Percentiles rank a stretch among this genome's conserved stretches.
These are phyloP conservation scores for Conus canariensis DNA, from an alignment of 2,888 invertebrate species.

Conservation along the genomic window DNA sequence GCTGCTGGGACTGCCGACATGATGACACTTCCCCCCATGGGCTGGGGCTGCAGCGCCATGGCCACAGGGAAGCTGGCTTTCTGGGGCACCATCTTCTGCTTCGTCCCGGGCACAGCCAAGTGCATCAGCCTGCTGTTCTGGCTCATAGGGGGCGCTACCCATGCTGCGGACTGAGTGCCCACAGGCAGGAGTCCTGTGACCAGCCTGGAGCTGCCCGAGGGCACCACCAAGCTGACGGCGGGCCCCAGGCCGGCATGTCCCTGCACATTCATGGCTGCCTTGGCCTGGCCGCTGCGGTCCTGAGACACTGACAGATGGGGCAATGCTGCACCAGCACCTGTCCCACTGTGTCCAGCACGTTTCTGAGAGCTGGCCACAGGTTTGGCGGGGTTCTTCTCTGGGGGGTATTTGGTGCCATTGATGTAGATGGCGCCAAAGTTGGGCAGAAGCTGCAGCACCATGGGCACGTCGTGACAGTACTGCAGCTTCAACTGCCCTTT, in stretches of 20 bases:
- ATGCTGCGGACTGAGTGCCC: neutral
- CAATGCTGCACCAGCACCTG: neutral
- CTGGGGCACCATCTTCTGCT: neutral
- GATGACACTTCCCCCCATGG: constrained; percentile 25
- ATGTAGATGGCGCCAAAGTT: constrained; percentile 67
- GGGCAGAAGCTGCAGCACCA: constrained; percentile 59
- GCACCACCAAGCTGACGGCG: neutral
- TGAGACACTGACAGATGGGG: neutral
- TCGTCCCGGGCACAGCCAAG: neutral
- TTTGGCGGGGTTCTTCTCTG: constrained; percentile 44
- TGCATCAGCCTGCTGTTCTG: neutral
- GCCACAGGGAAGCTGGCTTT: constrained; percentile 38
- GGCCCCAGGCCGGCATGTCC: neutral
- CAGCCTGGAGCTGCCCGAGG: neutral
- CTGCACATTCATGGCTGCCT: constrained; percentile 12
- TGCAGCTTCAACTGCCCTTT: constrained; percentile 69
- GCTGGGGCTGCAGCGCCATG: constrained; percentile 45
- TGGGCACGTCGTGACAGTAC: constrained; percentile 65
- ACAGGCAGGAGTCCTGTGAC: neutral
- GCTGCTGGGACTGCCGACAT: neutral
- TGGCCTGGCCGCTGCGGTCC: neutral
- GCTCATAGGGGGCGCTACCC: neutral
- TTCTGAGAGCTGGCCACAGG: neutral
- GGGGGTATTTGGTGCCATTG: constrained; percentile 64
- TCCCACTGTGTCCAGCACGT: neutral